phyloP scores from a whole-genome alignment of 2,888 invertebrate genomes.

The Drosophila subquinaria region DNA sequence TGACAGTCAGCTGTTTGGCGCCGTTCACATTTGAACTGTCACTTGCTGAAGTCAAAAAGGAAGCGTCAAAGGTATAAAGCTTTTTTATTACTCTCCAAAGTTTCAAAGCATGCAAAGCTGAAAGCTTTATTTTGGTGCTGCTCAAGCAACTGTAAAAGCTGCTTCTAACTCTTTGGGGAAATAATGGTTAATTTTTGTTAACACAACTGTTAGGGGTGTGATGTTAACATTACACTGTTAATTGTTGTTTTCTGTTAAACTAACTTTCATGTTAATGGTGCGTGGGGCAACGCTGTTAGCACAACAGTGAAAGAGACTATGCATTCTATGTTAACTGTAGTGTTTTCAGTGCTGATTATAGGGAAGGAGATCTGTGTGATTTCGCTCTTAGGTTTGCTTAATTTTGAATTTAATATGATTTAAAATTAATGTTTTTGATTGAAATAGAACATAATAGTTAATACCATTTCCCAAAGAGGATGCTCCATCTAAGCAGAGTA shows the following conservation, averaged over 20 bases:
- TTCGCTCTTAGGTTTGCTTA: too few species aligned
- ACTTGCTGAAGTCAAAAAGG: conserved; percentile 53
- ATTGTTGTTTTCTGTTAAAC: conserved; percentile 2
- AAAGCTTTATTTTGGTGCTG: conserved; percentile 2
- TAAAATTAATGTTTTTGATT: too few species aligned
- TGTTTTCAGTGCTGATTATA: not conserved
- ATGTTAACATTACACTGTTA: conserved; percentile 15
- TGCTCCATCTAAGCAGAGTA: too few species aligned
- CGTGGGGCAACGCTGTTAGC: not conserved
- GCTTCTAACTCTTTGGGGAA: conserved; percentile 38
- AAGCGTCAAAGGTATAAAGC: conserved; percentile 42
- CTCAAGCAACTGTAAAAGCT: conserved; percentile 25
- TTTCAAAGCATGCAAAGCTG: conserved; percentile 22
- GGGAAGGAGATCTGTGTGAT: not conserved
- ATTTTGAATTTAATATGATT: too few species aligned
- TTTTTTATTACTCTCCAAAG: conserved; percentile 15
- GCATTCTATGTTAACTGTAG: not conserved
- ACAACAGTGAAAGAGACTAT: conserved; percentile 16
- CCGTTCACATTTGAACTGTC: conserved; percentile 40
- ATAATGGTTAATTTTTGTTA: conserved; percentile 48
- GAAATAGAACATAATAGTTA: too few species aligned
- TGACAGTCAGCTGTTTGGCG: conserved; percentile 69
- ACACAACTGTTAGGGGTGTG: conserved; percentile 16
- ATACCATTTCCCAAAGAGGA: too few species aligned
- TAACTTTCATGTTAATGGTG: not conserved